Percentiles rank a stretch among this genome's conserved stretches.
phyloP scores from a whole-genome alignment of 2,797 vertebrate species.

The Periparus ater region DNA sequence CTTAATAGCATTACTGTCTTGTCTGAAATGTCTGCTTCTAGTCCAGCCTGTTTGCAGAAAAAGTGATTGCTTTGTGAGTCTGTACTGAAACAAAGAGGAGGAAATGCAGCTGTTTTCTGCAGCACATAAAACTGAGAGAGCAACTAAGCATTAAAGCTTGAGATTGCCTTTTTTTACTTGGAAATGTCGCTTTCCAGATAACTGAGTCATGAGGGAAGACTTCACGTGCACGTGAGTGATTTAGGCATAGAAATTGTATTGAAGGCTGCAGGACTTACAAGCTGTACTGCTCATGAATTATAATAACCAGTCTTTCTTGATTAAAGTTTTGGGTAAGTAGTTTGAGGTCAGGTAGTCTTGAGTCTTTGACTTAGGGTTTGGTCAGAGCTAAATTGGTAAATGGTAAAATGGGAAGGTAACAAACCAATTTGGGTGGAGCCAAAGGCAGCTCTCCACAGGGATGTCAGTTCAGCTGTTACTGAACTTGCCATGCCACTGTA shows the following conservation, averaged over 20 bases:
- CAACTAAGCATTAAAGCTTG: not conserved
- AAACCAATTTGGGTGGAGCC: not conserved
- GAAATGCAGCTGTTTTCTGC: not conserved
- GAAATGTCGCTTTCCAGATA: not conserved
- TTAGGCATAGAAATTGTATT: not conserved
- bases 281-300: not conserved
- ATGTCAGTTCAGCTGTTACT: not conserved
- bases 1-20: not conserved
- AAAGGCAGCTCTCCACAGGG: not conserved
- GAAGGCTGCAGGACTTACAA: not conserved
- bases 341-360: not conserved
- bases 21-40: not conserved
- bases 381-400: not conserved
- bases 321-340: not conserved
- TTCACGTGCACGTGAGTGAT: not conserved
- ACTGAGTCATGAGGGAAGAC: not conserved
- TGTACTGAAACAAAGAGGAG: not conserved
- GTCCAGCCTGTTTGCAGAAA: not conserved
- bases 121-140: not conserved
- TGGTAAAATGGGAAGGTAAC: not conserved
- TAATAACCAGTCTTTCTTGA: not conserved
- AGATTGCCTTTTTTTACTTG: not conserved
- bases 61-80: not conserved
- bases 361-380: not conserved
- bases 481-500: not conserved